Evolutionary conservation across 2,797 vertebrate species (phyloP).

Genomic region (Hapalemur alaotrensis): DNA sequence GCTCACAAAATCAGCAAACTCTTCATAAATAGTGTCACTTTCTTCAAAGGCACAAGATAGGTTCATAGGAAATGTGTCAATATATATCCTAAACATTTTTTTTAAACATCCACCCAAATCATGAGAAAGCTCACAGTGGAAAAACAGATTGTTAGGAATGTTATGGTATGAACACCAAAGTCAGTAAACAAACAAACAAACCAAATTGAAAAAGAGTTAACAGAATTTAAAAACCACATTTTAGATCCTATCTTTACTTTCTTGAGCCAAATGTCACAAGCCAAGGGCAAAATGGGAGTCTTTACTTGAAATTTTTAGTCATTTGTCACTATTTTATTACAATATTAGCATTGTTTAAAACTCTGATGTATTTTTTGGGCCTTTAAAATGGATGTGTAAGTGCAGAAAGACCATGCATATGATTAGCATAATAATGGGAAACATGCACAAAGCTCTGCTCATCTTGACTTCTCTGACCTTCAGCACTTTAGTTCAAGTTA

Average conservation of each 20-base stretch:
- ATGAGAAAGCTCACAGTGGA: not conserved
- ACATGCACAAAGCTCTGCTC: conserved; percentile 48
- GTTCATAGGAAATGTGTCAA: not conserved
- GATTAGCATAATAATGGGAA: conserved; percentile 80
- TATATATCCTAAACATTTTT: not conserved
- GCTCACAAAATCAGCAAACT: not conserved
- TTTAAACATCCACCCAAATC: not conserved
- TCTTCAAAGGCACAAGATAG: not conserved
- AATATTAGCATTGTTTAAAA: conserved; percentile 75
- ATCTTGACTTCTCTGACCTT: conserved; percentile 81
- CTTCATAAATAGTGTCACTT: not conserved
- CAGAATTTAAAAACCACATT: not conserved
- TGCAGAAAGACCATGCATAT: conserved; percentile 74
- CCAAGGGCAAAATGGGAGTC: conserved; percentile 52
- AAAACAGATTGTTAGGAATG: not conserved
- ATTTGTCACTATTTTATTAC: conserved; percentile 63
- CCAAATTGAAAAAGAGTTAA: not conserved
- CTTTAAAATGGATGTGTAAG: conserved; percentile 76
- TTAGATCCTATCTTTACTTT: conserved; percentile 13
- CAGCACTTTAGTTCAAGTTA: conserved; percentile 61
- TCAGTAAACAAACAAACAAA: not conserved
- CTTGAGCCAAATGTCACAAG: conserved; percentile 53
- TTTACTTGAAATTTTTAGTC: conserved; percentile 55
- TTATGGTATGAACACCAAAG: conserved; percentile 29
- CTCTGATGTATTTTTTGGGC: conserved; percentile 35